Evolutionary conservation across 2,888 invertebrate genomes (phyloP).

Genomic region (Horisme vitalbata): DNA sequence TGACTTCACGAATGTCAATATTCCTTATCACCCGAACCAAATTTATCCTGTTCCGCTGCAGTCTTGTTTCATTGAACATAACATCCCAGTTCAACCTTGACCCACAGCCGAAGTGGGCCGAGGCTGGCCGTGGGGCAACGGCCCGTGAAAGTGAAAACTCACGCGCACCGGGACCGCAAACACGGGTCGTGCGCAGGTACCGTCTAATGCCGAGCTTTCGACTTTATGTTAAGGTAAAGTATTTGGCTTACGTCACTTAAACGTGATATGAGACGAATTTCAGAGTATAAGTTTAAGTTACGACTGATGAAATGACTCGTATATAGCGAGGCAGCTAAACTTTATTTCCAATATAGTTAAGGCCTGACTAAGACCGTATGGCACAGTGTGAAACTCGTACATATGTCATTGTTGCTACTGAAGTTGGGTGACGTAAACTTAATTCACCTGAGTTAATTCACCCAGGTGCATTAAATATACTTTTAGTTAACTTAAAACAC

Average conservation of each 20-base stretch:
- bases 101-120: slow-evolving; percentile 54
- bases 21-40: slow-evolving; percentile 4
- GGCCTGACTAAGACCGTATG: no score
- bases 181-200: slow-evolving; percentile 36
- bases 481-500: no score
- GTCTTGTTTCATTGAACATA: slow-evolving; percentile 22
- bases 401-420: no score
- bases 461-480: no score
- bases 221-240: slow-evolving; percentile 33
- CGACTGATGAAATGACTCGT: no score
- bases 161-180: slow-evolving; percentile 45
- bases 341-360: no score
- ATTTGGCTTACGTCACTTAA: slow-evolving; percentile 39
- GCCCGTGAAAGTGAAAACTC: slow-evolving; percentile 68
- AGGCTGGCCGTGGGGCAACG: slow-evolving; percentile 57
- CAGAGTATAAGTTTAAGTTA: no score
- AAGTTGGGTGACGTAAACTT: no score
- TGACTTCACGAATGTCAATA: not conserved
- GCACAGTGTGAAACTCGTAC: no score
- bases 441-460: no score
- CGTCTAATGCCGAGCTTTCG: slow-evolving; percentile 42
- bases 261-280: slow-evolving; percentile 1
- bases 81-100: slow-evolving; percentile 52
- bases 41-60: slow-evolving; percentile 10
- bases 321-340: no score